Percentiles rank a stretch among this genome's conserved stretches.
Conservation (phyloP, 2,888 invertebrate genomes). For the Leptinotarsa haldemani region DNA sequence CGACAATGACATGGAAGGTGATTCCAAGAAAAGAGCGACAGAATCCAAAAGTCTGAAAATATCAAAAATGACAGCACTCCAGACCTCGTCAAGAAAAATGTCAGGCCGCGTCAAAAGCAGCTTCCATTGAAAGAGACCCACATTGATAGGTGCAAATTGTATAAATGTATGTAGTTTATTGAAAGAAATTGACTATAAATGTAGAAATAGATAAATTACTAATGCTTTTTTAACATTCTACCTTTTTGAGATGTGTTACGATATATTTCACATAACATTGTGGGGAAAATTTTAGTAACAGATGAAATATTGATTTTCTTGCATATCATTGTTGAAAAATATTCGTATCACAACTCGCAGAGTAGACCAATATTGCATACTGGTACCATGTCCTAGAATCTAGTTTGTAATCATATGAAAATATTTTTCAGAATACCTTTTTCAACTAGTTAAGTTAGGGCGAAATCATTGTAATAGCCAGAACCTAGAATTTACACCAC, state of each 20-base stretch:
- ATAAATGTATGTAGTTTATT: slow-evolving; percentile 38
- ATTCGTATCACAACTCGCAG: background rate
- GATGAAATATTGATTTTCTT: background rate
- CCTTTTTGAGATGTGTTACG: background rate
- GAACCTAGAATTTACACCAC: slow-evolving; percentile 41
- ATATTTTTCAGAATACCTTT: slow-evolving; percentile 65
- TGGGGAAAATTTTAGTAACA: background rate
- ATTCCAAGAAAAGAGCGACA: slow-evolving; percentile 50
- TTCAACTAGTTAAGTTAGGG: slow-evolving; percentile 51
- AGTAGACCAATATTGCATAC: slow-evolving; percentile 49
- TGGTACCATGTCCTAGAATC: slow-evolving; percentile 64
- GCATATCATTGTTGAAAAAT: background rate
- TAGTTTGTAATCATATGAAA: slow-evolving; percentile 56
- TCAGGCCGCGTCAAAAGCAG: slow-evolving; percentile 69
- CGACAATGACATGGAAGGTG: slow-evolving; percentile 70
- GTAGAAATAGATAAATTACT: slow-evolving; percentile 49
- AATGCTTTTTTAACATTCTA: slow-evolving; percentile 59
- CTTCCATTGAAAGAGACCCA: slow-evolving; percentile 60
- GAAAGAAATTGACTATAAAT: background rate
- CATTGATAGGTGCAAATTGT: slow-evolving; percentile 56
- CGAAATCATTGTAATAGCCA: slow-evolving; percentile 34
- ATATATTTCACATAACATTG: background rate
- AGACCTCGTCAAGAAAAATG: slow-evolving; percentile 55
- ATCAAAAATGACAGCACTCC: slow-evolving; percentile 45
- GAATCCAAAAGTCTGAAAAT: slow-evolving; percentile 27